Evolutionary conservation across 2,797 vertebrate genomes (phyloP).

Genomic region (Neoniphon sammara): DNA sequence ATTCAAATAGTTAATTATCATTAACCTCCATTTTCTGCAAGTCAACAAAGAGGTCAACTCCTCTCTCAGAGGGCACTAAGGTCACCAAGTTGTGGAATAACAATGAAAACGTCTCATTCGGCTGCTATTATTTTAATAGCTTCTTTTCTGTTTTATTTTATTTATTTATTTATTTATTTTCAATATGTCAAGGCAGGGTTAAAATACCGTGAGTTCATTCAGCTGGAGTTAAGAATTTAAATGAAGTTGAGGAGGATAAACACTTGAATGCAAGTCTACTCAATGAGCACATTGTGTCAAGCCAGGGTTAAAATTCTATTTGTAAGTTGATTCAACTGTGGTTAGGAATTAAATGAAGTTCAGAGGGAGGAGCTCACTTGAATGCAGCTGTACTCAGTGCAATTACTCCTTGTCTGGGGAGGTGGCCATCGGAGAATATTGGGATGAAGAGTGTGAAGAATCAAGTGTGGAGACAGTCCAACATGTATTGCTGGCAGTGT

Average conservation of each 20-base stretch:
- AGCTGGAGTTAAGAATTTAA: constrained; percentile 46
- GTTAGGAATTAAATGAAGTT: constrained; percentile 26
- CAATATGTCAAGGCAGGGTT: constrained; percentile 13
- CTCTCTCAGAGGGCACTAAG: constrained; percentile 32
- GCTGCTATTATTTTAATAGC: constrained; percentile 30
- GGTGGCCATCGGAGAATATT: background rate
- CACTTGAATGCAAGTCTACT: background rate
- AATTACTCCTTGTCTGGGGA: constrained; percentile 5
- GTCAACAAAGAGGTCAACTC: constrained; percentile 36
- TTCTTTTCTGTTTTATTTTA: background rate
- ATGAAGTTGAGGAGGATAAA: constrained; percentile 31
- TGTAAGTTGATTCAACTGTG: constrained; percentile 13
- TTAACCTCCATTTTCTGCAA: constrained; percentile 53
- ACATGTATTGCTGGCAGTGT: background rate
- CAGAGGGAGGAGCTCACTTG: constrained; percentile 5
- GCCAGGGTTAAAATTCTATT: constrained; percentile 16
- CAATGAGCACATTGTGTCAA: constrained; percentile 22
- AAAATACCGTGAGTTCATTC: constrained; percentile 29
- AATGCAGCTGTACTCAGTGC: constrained; percentile 9
- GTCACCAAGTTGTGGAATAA: constrained; percentile 55
- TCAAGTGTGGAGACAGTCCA: background rate
- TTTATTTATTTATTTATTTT: background rate
- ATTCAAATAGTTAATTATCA: constrained; percentile 65
- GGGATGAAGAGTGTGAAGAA: background rate
- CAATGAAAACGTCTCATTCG: constrained; percentile 45